Evolutionary conservation across 2,113 vertebrate species (phyloP).

Genomic region (Trachemys scripta): DNA sequence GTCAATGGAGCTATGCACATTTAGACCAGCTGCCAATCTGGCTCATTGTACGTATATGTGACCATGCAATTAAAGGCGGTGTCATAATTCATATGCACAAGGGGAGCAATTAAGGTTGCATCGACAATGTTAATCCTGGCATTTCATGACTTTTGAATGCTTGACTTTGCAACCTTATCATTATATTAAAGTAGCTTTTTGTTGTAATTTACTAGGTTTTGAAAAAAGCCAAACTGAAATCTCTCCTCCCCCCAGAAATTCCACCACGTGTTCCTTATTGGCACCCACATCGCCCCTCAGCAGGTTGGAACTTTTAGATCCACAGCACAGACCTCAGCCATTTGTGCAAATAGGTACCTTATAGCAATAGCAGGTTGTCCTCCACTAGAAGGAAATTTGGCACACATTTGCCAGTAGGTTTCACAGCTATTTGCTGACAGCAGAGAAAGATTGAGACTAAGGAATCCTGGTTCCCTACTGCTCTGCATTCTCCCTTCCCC

Average conservation of each 20-base stretch:
- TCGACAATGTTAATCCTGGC: not conserved
- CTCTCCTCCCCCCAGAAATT: not conserved
- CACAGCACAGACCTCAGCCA: constrained; percentile 26
- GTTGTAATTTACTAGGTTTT: not conserved
- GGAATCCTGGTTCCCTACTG: not conserved
- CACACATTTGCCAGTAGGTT: not conserved
- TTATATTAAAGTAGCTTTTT: not conserved
- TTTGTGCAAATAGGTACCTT: not conserved
- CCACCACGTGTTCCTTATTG: not conserved
- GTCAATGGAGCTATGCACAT: not conserved
- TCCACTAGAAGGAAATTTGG: constrained; percentile 19
- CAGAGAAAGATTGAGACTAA: not conserved
- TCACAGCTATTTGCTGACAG: not conserved
- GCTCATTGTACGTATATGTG: not conserved
- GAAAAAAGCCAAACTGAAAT: not conserved
- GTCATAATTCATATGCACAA: not conserved
- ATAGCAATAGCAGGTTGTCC: not conserved
- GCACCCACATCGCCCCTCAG: not conserved
- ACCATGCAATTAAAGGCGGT: not conserved
- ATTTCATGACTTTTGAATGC: not conserved
- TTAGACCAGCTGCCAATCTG: not conserved
- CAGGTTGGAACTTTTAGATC: not conserved
- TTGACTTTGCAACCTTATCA: constrained; percentile 13
- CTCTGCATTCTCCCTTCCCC: not conserved
- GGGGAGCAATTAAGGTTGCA: not conserved